Evolutionary conservation across 2,888 invertebrate species (phyloP).

Genomic region (Seladonia tumulorum): DNA sequence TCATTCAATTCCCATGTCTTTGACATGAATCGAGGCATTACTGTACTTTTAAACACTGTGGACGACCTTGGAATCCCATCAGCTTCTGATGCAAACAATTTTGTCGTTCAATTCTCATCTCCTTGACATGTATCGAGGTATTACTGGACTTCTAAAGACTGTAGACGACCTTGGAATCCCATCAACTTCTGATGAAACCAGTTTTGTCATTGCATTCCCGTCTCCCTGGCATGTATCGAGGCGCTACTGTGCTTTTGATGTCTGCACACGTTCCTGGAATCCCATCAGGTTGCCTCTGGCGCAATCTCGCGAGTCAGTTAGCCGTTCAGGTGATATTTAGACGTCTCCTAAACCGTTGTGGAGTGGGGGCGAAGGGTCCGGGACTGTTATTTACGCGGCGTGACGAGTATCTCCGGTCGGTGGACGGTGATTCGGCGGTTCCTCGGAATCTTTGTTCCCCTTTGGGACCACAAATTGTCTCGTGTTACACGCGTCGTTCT

Average conservation of each 20-base stretch:
- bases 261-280: background rate
- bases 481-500: conserved; percentile 60
- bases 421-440: conserved; percentile 64
- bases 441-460: conserved; percentile 58
- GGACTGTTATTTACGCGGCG: conserved; percentile 15
- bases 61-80: too few species aligned
- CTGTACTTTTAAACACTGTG: too few species aligned
- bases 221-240: background rate
- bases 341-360: conserved; percentile 10
- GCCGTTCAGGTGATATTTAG: conserved; percentile 28
- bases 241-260: background rate
- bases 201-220: too few species aligned
- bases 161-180: too few species aligned
- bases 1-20: too few species aligned
- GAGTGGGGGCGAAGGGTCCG: background rate
- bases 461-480: conserved; percentile 63
- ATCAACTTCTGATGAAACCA: too few species aligned
- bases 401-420: conserved; percentile 24
- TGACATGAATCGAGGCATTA: too few species aligned
- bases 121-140: too few species aligned
- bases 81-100: too few species aligned
- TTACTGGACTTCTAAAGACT: too few species aligned
- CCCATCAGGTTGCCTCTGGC: background rate
- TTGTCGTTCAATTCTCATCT: too few species aligned
- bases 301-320: background rate